Evolutionary conservation across 53 echinoderm and acorn worm species (phyloP).

Genomic region (Apostichopus leukothele): DNA sequence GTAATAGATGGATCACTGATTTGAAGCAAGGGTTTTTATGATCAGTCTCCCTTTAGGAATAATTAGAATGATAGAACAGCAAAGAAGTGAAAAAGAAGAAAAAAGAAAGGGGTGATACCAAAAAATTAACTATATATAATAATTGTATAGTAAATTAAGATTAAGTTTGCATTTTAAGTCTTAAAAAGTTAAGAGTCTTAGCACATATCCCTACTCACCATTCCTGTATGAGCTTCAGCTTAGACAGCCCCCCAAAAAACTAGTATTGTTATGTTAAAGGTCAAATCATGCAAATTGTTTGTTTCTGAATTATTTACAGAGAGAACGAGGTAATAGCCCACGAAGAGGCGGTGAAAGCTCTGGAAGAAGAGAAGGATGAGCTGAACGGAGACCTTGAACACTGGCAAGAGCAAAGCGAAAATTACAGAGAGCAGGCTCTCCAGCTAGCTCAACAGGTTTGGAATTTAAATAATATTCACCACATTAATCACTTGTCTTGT

Average conservation of each 20-base stretch:
- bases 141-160: too few relatives aligned
- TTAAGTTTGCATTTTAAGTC: too few relatives aligned
- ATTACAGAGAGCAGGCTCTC: slow-evolving; percentile 35
- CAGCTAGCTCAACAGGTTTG: slow-evolving; percentile 43
- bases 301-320: not conserved
- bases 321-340: not conserved
- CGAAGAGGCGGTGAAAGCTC: not conserved
- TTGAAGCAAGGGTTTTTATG: too few relatives aligned
- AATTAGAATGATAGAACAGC: too few relatives aligned
- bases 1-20: too few relatives aligned
- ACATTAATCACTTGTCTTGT: too few relatives aligned
- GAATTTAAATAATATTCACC: not conserved
- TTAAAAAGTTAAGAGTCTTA: too few relatives aligned
- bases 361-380: slow-evolving; percentile 12
- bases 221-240: not conserved
- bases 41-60: too few relatives aligned
- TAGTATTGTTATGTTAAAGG: not conserved
- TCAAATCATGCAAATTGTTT: not conserved
- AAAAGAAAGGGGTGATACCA: too few relatives aligned
- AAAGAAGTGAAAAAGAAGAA: too few relatives aligned
- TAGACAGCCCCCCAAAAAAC: not conserved
- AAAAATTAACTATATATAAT: too few relatives aligned
- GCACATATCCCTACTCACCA: too few relatives aligned
- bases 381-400: not conserved
- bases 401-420: slow-evolving; percentile 25